Evolutionary conservation across 2,113 vertebrate genomes (phyloP).

Genomic region (Delphinus delphis): DNA sequence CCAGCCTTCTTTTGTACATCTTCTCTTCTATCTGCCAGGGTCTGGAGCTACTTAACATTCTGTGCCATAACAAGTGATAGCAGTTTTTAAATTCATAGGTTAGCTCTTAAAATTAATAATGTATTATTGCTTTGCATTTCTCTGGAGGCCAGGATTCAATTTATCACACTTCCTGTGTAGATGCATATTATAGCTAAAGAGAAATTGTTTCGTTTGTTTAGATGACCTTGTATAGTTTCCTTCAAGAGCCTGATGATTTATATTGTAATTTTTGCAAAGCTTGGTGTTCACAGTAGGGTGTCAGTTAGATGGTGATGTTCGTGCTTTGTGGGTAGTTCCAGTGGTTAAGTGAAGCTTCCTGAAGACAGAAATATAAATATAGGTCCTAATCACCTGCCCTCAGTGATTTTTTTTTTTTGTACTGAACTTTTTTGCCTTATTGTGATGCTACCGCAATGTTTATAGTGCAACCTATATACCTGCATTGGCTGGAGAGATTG

Average conservation of each 20-base stretch:
- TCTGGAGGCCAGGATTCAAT: neutral
- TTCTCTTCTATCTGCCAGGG: neutral
- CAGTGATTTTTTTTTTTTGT: slow-evolving; percentile 66
- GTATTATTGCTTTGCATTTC: neutral
- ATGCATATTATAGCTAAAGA: neutral
- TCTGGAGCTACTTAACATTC: neutral
- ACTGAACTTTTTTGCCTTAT: slow-evolving; percentile 61
- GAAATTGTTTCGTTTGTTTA: slow-evolving; percentile 26
- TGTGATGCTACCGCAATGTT: slow-evolving; percentile 66
- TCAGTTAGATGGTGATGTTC: slow-evolving; percentile 45
- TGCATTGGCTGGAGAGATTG: slow-evolving; percentile 74
- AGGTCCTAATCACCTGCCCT: slow-evolving; percentile 56
- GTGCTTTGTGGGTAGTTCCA: slow-evolving; percentile 54
- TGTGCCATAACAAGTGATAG: neutral
- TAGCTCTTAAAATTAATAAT: neutral
- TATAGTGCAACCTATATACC: slow-evolving; percentile 67
- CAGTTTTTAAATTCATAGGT: neutral
- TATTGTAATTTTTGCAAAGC: neutral
- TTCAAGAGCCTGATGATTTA: neutral
- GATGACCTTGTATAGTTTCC: neutral
- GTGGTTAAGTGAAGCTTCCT: slow-evolving; percentile 65
- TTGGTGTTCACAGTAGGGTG: neutral
- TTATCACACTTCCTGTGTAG: neutral
- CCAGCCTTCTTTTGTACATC: neutral
- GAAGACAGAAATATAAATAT: slow-evolving; percentile 71